Base-by-base conservation (phyloP, 1,140 invertebrate genomes). In the Ceratina calcarata region DNA sequence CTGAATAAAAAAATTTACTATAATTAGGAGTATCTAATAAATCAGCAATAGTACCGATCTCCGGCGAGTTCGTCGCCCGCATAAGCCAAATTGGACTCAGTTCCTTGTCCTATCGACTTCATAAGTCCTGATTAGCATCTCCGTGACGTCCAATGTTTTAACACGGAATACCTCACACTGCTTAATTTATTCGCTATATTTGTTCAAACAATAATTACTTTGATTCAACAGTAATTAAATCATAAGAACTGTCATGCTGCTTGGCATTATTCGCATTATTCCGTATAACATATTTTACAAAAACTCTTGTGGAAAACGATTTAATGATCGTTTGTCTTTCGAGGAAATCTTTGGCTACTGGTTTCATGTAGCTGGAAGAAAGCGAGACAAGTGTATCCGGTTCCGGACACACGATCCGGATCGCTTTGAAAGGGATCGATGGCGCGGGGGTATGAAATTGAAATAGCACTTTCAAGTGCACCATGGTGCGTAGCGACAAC, bases 401-500 rank as follows among this genome's bases (percentile, higher is more conserved):
- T 45, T 73, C 32, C 70, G 64, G 37, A 24, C 57, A 18, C 45
- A 16, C 64, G 61, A 16, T 58, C 67, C 55, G 64, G 37, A 20
- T 62, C 75, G 70, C 24, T 78, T 71, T 69, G 37, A 45, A 55
- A 70, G 10, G 24, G 75, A 72, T 22, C 75, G 67, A 78, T 62
- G 57, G 45, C n/a, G 67, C 69, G 57, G 57, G 55, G 57, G 55
- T 77, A 77, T 69, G 74, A 69, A 77, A 69, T 77, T 77, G 74
- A 77, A 78, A 78, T 70, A 70, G 67, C 67, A 78, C 75, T 78
- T 64, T 78, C 76, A 53, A 78, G 76, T 72, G 76, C 76, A 72
- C n/a, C 60, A 49, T 45, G 76, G 68, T 64, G 76, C 68, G 58
- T 53, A 72, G 76, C 68, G 76, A 78, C 76, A 78, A 72, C 76